Percentiles rank a stretch among this genome's conserved stretches.
Evolutionary conservation across 2,888 invertebrate genomes (phyloP).

Genomic region (Heliconius charithonia): DNA sequence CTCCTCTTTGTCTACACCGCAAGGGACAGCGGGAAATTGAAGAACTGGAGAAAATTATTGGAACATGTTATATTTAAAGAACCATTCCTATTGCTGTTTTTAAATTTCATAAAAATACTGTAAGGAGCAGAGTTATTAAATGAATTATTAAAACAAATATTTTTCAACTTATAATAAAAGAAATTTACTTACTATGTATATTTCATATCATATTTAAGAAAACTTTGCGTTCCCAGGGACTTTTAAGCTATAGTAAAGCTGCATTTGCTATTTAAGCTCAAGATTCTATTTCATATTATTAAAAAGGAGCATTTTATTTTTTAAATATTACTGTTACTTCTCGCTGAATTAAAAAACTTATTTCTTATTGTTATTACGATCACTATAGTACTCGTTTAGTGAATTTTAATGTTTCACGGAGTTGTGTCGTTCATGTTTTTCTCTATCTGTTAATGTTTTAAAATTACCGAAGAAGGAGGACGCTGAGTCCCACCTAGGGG

Average conservation of each 20-base stretch:
- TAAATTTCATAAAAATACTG: too few relatives aligned
- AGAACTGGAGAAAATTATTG: too few relatives aligned
- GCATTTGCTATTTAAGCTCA: background rate
- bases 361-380: background rate
- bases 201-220: background rate
- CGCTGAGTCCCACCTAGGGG: background rate
- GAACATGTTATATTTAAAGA: too few relatives aligned
- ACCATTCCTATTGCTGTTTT: too few relatives aligned
- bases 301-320: background rate
- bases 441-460: too few relatives aligned
- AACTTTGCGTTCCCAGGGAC: background rate
- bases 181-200: background rate
- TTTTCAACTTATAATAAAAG: background rate
- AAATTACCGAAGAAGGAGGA: background rate
- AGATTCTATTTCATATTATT: background rate
- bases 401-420: background rate
- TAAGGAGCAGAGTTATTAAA: background rate
- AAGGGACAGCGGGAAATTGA: too few relatives aligned
- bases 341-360: background rate
- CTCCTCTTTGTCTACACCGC: too few relatives aligned
- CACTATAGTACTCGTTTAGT: background rate
- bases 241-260: background rate
- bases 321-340: background rate
- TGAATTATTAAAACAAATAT: background rate
- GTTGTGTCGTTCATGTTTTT: too few relatives aligned